Base-by-base conservation (phyloP, 1,140 invertebrate species). In the Plectrocnemia conspersa region DNA sequence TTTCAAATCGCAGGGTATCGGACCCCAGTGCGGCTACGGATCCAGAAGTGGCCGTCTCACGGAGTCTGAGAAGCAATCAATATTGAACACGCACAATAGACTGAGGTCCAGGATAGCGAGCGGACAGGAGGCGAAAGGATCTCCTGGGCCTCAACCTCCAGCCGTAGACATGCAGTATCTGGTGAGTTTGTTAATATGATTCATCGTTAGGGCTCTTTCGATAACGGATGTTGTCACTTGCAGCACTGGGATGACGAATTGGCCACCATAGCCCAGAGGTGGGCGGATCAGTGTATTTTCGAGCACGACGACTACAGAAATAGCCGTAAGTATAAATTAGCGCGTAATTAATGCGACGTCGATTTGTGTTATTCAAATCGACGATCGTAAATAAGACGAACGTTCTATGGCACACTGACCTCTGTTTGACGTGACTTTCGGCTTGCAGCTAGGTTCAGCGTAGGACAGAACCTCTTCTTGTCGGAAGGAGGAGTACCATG, bases 281-380 rank as follows among this genome's bases (percentile, higher is more conserved):
- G 82, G 79, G 81, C 77, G 2, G 71, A 79, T 32, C 82, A 83
- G 63, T 84, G 82, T 66, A 69, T 73, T 52, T 65, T 63, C 45
- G 70, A 68, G 2, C 79, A 82, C 63, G 82, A 84, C 65, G 53
- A 67, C 11, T 78, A 77, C 63, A 66, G 79, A 62, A 72, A 79
- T 64, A 66, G 76, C 55, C 68, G 78, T 77, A 68, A 73, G 70
- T 70, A 54, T 61, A 49, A n/a, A n/a, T n/a, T n/a, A n/a, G n/a
- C n/a, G n/a, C n/a, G n/a, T n/a, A n/a, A n/a, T n/a, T n/a, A n/a
- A n/a, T n/a, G n/a, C n/a, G n/a, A n/a, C n/a, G n/a, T n/a, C n/a
- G n/a, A n/a, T n/a, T n/a, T n/a, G n/a, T n/a, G n/a, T n/a, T n/a
- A n/a, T n/a, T n/a, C n/a, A n/a, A n/a, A n/a, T n/a, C n/a, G n/a